A percentile compares a stretch with the other conserved stretches of the same genome.
These are phyloP conservation scores for Percopsis transmontana DNA, from an alignment of 2,113 vertebrate species.

Conservation along the genomic window DNA sequence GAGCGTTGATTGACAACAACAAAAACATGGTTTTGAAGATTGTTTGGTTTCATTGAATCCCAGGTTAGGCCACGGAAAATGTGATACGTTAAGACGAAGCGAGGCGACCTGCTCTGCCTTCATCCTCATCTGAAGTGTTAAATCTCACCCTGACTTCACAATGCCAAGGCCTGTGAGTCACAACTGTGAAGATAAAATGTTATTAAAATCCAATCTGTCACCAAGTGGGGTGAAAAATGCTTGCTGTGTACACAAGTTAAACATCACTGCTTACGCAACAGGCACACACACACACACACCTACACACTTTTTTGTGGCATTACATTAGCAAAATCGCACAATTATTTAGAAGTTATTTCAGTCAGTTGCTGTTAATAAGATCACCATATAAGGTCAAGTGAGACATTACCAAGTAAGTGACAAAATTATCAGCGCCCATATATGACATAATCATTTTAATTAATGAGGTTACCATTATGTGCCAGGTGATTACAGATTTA, in stretches of 20 bases:
- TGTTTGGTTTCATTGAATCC: constrained; percentile 42
- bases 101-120: constrained; percentile 51
- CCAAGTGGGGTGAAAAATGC: constrained; percentile 62
- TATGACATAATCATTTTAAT: constrained; percentile 48
- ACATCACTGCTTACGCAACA: constrained; percentile 52
- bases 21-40: constrained; percentile 19
- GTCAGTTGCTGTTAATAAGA: constrained; percentile 56
- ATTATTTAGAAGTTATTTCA: constrained; percentile 62
- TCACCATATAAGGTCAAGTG: constrained; percentile 56
- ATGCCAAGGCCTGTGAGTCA: constrained; percentile 62
- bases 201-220: constrained; percentile 75
- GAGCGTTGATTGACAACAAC: constrained; percentile 14
- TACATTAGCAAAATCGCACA: constrained; percentile 53
- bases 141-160: constrained; percentile 69
- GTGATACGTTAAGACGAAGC: constrained; percentile 59
- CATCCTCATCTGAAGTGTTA: constrained; percentile 64
- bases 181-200: constrained; percentile 73
- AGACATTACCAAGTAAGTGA: constrained; percentile 53
- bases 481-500: constrained; percentile 47
- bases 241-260: constrained; percentile 67
- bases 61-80: constrained; percentile 43
- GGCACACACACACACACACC: constrained; percentile 37
- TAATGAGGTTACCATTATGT: constrained; percentile 51
- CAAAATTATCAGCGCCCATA: constrained; percentile 57
- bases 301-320: constrained; percentile 54